phyloP scores from a whole-genome alignment of 2,113 vertebrate species.

The Noturus placidus region DNA sequence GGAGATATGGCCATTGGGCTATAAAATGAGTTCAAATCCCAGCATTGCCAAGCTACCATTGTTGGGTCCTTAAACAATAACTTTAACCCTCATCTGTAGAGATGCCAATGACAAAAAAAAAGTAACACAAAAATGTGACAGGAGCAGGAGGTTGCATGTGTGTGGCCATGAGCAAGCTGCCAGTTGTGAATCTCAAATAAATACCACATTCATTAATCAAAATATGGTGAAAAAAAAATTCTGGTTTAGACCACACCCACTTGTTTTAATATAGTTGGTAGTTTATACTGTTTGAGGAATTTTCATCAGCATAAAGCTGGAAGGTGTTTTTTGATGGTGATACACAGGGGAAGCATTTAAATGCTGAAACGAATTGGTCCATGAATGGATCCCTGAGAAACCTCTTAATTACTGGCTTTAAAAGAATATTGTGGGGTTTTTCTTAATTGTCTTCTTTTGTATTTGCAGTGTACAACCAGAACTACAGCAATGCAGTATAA shows the following conservation, averaged over 20 bases:
- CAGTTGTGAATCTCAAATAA: background rate
- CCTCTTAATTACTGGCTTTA: background rate
- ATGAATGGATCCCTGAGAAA: conserved; percentile 5
- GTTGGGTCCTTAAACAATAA: background rate
- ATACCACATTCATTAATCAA: background rate
- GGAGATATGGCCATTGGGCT: background rate
- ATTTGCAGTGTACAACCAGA: background rate
- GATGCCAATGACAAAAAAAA: background rate
- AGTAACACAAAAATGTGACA: background rate
- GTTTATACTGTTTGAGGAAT: background rate
- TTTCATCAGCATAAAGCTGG: background rate
- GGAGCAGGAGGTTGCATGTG: background rate
- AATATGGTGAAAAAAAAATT: background rate
- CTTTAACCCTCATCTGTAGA: background rate
- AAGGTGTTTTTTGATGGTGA: background rate
- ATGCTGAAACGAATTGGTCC: background rate
- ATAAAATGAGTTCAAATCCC: background rate
- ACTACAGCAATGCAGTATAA: background rate
- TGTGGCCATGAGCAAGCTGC: background rate
- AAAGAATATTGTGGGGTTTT: background rate
- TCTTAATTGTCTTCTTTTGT: background rate
- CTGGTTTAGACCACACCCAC: background rate
- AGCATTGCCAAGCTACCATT: background rate
- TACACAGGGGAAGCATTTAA: background rate
- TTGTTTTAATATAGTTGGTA: background rate